Evolutionary conservation across 2,888 invertebrate species (phyloP), one percentile per base, ranked within the genome.

Genomic region (Asteroscopus sphinx): DNA sequence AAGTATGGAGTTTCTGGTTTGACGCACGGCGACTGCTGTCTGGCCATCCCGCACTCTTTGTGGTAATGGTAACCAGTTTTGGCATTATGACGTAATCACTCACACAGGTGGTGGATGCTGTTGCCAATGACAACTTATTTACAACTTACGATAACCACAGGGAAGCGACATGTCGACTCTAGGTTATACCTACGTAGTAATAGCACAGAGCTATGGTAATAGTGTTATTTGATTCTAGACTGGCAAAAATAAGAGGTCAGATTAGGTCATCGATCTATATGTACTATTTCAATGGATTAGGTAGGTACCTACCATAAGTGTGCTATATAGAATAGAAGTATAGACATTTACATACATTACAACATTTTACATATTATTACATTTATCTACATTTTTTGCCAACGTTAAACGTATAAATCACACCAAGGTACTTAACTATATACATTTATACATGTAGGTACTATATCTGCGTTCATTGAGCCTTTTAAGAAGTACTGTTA

Each of bases 391-490:
- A n/a, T n/a, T n/a, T n/a, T n/a, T n/a, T n/a, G n/a, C n/a, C n/a
- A n/a, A n/a, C n/a, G n/a, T n/a, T n/a, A n/a, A n/a, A 30, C 21
- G 6, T 65, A 64, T 66, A 64, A 68, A 69, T 68, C 57, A 60
- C 53, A 60, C 73, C 76, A 82, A 82, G 81, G 81, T 74, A 77
- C 16, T 33, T 45, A 49, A 36, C 28, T 28, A 28, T 7, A 28
- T 3, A 26, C 26, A 26, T 1, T 9, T 28, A 37, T 48, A n/a
- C n/a, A n/a, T n/a, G n/a, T n/a, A n/a, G n/a, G n/a, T n/a, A n/a
- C n/a, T n/a, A n/a, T n/a, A n/a, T n/a, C n/a, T n/a, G n/a, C n/a
- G n/a, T n/a, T 53, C 52, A 55, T 64, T 52, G 68, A 53, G 68
- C 73, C 77, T 66, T 60, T 45, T 61, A 53, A 42, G 15, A 44